Base-by-base conservation (phyloP, 2,113 vertebrate species). In the Menidia beryllina region DNA sequence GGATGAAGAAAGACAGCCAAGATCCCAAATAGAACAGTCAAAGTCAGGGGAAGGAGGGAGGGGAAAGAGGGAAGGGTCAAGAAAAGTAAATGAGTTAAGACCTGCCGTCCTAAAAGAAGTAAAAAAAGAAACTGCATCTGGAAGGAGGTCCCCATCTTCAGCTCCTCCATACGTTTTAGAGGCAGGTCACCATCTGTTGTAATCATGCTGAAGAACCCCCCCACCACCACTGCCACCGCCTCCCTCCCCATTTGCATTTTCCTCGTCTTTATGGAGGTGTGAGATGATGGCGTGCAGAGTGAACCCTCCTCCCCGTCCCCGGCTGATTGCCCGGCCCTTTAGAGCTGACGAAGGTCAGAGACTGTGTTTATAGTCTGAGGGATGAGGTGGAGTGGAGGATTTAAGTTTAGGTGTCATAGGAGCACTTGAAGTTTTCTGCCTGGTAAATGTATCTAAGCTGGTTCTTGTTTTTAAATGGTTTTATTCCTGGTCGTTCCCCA, bases 161-260 rank as follows among this genome's bases (percentile, higher is more conserved):
- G 6, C 23, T 27, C 43, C 69, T 14, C 10, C 26, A 2, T 39
- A 21, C 15, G 58, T 60, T 83, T 60, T 34, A 34, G 39, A 55
- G 41, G 54, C 63, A 38, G 72, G 75, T 83, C 77, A 62, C 70
- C 72, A 68, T 71, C 75, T 80, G 77, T 30, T 61, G 61, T 45
- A 51, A 55, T 64, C 77, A 69, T 27, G 34, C 58, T 70, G 34
- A 27, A 76, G 57, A 25, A 30, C 14, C 59, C 30, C 30, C 30
- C n/a, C n/a, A n/a, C n/a, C n/a, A n/a, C n/a, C n/a, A n/a, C n/a
- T n/a, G n/a, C n/a, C n/a, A n/a, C n/a, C n/a, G n/a, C n/a, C n/a
- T 53, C 49, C 60, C 27, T 17, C 58, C 17, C 38, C 61, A 56
- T 75, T 86, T 77, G 38, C 69, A 58, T 86, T 38, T 60, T 10